phyloP scores from a whole-genome alignment of 2,888 invertebrate species.

The Heteromurus nitidus region DNA sequence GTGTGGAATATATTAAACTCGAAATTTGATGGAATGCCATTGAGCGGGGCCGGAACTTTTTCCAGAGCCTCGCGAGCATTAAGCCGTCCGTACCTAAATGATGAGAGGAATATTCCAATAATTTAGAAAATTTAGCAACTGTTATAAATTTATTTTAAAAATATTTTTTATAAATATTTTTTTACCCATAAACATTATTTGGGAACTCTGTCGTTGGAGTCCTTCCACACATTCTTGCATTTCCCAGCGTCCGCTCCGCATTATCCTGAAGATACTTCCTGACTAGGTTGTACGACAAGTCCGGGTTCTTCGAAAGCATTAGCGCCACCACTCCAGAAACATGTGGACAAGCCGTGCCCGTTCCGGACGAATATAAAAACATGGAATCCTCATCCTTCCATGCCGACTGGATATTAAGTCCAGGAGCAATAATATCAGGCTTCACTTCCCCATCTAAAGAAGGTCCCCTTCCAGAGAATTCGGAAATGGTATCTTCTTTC shows the following conservation, averaged over 20 bases:
- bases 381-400: constrained; percentile 43
- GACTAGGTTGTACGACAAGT: constrained; percentile 13
- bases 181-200: constrained; percentile 10
- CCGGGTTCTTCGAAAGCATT: background rate
- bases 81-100: background rate
- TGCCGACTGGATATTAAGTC: constrained; percentile 54
- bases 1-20: too few relatives aligned
- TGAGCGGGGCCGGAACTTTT: too few relatives aligned
- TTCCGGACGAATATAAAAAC: constrained; percentile 28
- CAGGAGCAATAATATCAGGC: constrained; percentile 65
- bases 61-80: background rate
- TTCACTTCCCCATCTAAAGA: constrained; percentile 44
- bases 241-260: background rate
- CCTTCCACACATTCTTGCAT: constrained; percentile 36
- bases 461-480: background rate
- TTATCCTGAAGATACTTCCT: background rate
- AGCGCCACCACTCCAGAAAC: constrained; percentile 18
- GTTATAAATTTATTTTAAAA: too few relatives aligned
- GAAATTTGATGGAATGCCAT: too few relatives aligned
- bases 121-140: too few relatives aligned
- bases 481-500: background rate
- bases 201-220: constrained; percentile 26
- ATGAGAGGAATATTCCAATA: too few relatives aligned
- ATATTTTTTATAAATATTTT: background rate
- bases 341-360: constrained; percentile 52